Conservation (phyloP, 1,140 invertebrate genomes). For the Anastrepha obliqua region DNA sequence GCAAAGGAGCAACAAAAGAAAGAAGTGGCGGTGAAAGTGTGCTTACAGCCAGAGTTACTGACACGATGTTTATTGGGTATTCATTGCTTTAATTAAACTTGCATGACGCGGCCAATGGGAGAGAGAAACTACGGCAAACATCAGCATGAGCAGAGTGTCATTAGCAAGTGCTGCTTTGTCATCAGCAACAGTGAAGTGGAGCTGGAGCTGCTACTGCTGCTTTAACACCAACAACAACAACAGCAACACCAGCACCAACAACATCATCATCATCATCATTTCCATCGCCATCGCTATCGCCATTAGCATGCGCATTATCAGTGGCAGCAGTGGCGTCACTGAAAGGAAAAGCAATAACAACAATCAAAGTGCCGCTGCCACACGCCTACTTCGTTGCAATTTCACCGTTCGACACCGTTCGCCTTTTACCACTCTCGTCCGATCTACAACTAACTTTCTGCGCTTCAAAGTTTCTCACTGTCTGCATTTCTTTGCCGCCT, state of each 20-base stretch:
- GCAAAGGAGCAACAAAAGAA: neutral
- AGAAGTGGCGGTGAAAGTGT: slow-evolving; percentile 46
- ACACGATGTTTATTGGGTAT: slow-evolving; percentile 26
- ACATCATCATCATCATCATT: neutral
- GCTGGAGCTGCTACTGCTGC: neutral
- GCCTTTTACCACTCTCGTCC: neutral
- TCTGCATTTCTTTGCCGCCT: neutral
- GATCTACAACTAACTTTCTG: neutral
- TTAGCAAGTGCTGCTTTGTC: neutral
- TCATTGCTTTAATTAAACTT: slow-evolving; percentile 46
- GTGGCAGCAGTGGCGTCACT: neutral
- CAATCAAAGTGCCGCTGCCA: neutral
- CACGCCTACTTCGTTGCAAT: neutral
- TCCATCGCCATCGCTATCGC: neutral
- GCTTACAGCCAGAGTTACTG: neutral
- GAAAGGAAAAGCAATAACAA: neutral
- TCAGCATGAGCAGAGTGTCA: neutral
- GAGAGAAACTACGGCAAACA: slow-evolving; percentile 16
- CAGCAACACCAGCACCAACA: neutral
- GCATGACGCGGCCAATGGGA: neutral
- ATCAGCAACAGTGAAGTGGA: neutral
- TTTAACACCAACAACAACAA: neutral
- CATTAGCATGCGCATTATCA: slow-evolving; percentile 27
- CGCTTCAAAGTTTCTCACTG: neutral
- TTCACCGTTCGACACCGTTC: neutral